Evolutionary conservation across 2,888 invertebrate genomes (phyloP), one percentile per base, ranked within the genome.

Genomic region (Eupelmus urozonus): DNA sequence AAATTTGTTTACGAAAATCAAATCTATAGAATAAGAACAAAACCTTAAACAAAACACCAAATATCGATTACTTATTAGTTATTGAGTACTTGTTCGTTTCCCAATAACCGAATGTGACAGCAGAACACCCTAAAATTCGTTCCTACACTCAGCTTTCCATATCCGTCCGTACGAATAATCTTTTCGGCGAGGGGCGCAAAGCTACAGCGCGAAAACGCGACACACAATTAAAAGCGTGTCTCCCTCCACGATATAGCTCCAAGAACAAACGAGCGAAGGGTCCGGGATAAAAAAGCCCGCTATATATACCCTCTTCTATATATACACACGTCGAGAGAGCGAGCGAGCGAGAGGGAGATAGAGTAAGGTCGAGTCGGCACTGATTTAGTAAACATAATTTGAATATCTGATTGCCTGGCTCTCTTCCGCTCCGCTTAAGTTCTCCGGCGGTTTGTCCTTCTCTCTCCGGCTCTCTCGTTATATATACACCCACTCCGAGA

Each of bases 351-450:
- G n/a, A n/a, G n/a, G n/a, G n/a, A 57, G 45, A 29, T 59, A 69
- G 66, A 66, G 34, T 16, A 65, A 53, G 53, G 27, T 29, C 34
- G 25, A 29, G 42, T 62, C 42, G 53, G 60, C 9, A 76, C 29
- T 67, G 60, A 55, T 86, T 86, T 82, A 79, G 85, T 87, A 86
- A 87, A 88, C 85, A 85, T 85, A 83, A 85, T 87, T 86, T 85
- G 84, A 86, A 88, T 88, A 86, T 85, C 84, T 86, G 86, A 88
- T 88, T 87, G 87, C 82, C 82, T 66, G 69, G 69, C 81, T 77
- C 63, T 76, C 70, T 83, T 83, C 76, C 79, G 78, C 63, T 75
- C 75, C 67, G 72, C 34, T 71, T 75, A 62, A 73, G 60, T 67
- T 67, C 70, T 23, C 65, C 49, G 40, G 18, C 45, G 55, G 27